Base-by-base conservation (phyloP, 1,140 invertebrate species). In the Cyphomyrmex costatus region DNA sequence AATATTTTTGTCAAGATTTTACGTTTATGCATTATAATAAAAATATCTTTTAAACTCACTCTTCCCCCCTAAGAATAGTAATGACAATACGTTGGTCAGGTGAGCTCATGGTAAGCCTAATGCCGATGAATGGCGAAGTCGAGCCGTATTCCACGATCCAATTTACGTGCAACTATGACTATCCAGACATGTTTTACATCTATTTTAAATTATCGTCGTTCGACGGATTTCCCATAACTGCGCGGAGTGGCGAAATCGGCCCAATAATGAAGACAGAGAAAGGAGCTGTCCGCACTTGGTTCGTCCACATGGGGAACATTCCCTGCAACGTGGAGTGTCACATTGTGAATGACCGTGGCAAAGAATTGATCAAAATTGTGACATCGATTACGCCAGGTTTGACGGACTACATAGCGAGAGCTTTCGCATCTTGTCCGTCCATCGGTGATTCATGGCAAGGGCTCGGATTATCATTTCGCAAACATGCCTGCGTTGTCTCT, bases 81-180 rank as follows among this genome's bases (percentile, higher is more conserved):
- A 82, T 46, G 53, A 73, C 88, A 30, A 92, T 92, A 89, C 90
- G 86, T 93, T 91, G 87, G 82, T 91, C 92, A 96, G 95, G 92
- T 91, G 94, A 95, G 66, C 90, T 96, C 68, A 94, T 93, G 91
- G 94, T 96, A 94, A 95, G 95, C 93, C 91, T 96, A 88, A 94
- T 91, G 71, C 96, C 96, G 19, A 92, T 95, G 82, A 93, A 91
- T 56, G 94, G 95, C 24, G 85, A 90, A 42, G 93, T 92, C 65
- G 87, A 92, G 30, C 90, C 94, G 30, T 94, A 95, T 51, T 88
- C 91, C 51, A 85, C 88, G 68, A 92, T 96, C 46, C 85, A 86
- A 71, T 95, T 96, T 88, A 95, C 92, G 27, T 96, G 96, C 92
- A 95, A 93, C 33, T 96, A 96, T 90, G 86, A 95, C 65, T 95